Evolutionary conservation across 2,113 vertebrate genomes (phyloP).

Genomic region (Perognathus longimembris): DNA sequence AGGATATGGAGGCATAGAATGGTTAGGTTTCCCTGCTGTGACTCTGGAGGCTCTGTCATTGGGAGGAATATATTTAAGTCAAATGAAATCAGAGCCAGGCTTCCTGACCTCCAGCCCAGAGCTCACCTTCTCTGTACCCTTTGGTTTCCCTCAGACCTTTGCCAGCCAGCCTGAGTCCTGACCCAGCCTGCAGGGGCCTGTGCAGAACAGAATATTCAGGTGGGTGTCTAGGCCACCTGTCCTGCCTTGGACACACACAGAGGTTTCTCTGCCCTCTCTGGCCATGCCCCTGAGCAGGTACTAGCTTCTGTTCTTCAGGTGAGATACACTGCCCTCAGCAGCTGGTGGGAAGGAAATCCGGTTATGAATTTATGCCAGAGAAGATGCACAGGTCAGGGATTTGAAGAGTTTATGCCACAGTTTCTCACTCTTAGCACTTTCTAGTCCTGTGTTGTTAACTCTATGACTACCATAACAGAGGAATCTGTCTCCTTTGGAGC

Average conservation of each 20-base stretch:
- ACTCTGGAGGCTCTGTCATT: neutral
- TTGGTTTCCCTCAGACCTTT: neutral
- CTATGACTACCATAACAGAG: neutral
- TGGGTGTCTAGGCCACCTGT: neutral
- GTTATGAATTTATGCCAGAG: neutral
- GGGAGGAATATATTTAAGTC: neutral
- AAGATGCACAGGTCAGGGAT: neutral
- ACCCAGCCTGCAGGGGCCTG: neutral
- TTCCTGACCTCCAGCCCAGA: neutral
- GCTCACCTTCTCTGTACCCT: fast-evolving
- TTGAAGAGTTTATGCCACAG: no score
- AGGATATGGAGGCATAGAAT: neutral
- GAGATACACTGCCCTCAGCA: neutral
- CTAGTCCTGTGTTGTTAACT: neutral
- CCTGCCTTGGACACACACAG: neutral
- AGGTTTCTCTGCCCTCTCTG: neutral
- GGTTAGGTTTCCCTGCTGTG: neutral
- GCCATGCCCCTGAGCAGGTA: neutral
- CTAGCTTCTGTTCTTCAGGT: neutral
- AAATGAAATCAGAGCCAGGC: neutral
- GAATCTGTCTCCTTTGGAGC: neutral
- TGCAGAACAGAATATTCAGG: neutral
- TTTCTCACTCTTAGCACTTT: neutral
- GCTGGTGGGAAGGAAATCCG: neutral
- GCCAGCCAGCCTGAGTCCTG: neutral